Evolutionary conservation across 1,140 invertebrate species (phyloP).

Genomic region (Conus ventricosus): DNA sequence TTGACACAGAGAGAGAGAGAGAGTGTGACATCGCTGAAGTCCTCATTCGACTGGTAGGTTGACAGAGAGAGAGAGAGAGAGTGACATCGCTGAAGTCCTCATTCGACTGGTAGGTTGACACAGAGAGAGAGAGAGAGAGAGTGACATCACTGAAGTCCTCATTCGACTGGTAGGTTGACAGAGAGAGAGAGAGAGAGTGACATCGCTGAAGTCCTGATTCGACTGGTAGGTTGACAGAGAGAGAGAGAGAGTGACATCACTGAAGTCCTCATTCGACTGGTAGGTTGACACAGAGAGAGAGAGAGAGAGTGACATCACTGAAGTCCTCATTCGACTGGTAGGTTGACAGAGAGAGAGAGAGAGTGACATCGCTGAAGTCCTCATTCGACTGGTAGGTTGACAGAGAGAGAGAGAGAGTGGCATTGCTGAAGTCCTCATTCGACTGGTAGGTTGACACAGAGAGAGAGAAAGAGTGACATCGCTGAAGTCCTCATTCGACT

Average conservation of each 20-base stretch:
- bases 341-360: neutral
- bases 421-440: conserved; percentile 69
- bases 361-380: conserved; percentile 65
- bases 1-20: neutral
- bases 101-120: conserved; percentile 64
- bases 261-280: conserved; percentile 68
- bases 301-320: conserved; percentile 62
- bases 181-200: conserved; percentile 39
- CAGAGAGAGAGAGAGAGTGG: conserved; percentile 35
- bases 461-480: conserved; percentile 48
- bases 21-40: conserved; percentile 68
- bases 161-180: conserved; percentile 64
- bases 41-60: conserved; percentile 66
- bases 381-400: conserved; percentile 66
- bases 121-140: neutral
- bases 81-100: conserved; percentile 67
- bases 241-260: conserved; percentile 55
- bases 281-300: conserved; percentile 32
- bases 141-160: conserved; percentile 67
- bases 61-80: neutral
- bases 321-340: conserved; percentile 69
- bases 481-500: conserved; percentile 69
- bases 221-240: conserved; percentile 55
- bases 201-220: conserved; percentile 68
- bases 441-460: conserved; percentile 55